Percentiles rank a stretch among this genome's conserved stretches.
Conservation (phyloP, 2,888 invertebrate genomes). For the Plutella xylostella region DNA sequence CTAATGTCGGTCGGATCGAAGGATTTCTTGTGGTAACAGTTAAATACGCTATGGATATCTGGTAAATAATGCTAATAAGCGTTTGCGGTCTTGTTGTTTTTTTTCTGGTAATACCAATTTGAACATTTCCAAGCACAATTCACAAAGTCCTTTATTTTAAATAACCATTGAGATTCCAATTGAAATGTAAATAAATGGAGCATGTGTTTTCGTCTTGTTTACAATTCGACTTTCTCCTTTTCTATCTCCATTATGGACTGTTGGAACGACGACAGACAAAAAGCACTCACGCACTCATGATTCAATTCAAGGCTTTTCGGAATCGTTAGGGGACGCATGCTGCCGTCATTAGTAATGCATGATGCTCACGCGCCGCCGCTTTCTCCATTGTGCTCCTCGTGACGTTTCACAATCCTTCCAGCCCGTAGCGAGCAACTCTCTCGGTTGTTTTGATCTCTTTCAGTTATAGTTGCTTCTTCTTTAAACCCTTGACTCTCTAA, state of each 20-base stretch:
- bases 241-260: no score
- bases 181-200: no score
- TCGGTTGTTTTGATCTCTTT: no score
- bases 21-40: slow-evolving; percentile 8
- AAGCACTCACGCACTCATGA: background rate
- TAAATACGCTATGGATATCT: background rate
- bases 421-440: no score
- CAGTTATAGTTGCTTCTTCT: no score
- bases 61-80: background rate
- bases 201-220: no score
- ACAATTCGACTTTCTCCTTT: no score
- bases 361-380: slow-evolving; percentile 48
- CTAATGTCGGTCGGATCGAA: background rate
- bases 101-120: background rate
- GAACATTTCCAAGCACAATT: no score
- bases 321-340: slow-evolving; percentile 29
- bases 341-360: slow-evolving; percentile 46
- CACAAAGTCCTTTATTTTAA: no score
- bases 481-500: no score
- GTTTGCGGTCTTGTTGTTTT: background rate
- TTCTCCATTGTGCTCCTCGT: slow-evolving; percentile 55
- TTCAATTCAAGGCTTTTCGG: background rate
- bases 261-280: no score
- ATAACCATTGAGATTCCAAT: no score
- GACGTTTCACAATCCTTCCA: slow-evolving; percentile 59